Conservation (phyloP, 2,113 vertebrate genomes). For the Tinamus guttatus region DNA sequence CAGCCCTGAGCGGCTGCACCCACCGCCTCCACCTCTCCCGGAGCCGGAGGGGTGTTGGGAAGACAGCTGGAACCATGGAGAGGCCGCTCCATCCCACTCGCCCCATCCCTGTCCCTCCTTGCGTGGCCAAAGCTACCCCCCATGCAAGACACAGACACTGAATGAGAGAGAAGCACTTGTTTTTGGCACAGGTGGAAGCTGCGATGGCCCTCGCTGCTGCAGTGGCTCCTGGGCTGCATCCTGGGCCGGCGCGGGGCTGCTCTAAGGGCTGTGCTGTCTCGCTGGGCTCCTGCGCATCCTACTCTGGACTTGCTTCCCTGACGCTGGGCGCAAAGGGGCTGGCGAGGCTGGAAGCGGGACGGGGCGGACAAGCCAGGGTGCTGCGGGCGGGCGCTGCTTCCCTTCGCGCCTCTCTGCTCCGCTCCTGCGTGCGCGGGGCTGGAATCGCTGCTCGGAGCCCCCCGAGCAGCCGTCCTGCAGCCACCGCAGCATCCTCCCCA, state of each 20-base stretch:
- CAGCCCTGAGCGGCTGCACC: neutral
- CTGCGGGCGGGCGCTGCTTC: neutral
- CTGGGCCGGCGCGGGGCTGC: accelerated
- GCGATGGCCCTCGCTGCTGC: neutral
- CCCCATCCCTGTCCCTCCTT: neutral
- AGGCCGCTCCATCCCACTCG: accelerated
- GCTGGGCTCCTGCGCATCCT: neutral
- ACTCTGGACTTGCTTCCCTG: neutral
- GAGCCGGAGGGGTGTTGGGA: neutral
- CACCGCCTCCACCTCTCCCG: neutral
- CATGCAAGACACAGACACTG: neutral
- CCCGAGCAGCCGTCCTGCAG: neutral
- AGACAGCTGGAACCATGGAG: neutral
- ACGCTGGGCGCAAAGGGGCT: neutral
- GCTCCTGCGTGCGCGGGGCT: neutral
- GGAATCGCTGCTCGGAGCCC: neutral
- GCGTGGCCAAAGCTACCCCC: neutral
- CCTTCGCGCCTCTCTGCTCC: neutral
- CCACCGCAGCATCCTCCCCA: neutral
- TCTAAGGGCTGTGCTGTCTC: neutral
- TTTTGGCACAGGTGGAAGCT: neutral
- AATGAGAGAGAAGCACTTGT: neutral
- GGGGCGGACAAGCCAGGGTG: neutral
- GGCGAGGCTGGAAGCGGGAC: neutral
- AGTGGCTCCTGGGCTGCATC: neutral